Base-by-base conservation (phyloP, 2,888 invertebrate genomes). In the Digitonthophagus gazella region DNA sequence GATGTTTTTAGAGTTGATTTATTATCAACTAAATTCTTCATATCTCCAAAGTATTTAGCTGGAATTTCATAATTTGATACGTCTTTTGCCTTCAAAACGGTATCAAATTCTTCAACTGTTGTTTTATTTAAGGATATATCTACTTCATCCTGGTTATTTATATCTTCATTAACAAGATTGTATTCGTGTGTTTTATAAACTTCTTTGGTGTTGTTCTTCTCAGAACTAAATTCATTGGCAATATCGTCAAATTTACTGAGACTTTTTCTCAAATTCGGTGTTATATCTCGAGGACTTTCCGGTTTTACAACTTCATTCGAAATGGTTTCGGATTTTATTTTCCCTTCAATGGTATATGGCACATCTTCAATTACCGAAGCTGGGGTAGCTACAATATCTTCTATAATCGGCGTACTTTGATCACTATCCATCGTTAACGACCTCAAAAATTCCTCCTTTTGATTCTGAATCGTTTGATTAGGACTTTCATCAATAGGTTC, bases 401-500 rank as follows among this genome's bases (percentile, higher is more conserved):
- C 61, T 3, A 16, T 70, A 58, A 65, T 66, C 58, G 15, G 16
- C 19, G 57, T 6, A 22, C 20, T 55, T 57, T 66, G 65, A 16
- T 19, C 61, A 61, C 61, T 61, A 8, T 67, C 67, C 44, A 65
- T 66, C 3, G 73, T 72, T 16, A 72, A 65, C 14, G 73, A 73
- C 55, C 69, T 72, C 16, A 73, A 58, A 67, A 71, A 72, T 14
- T 67, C 57, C 6, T 65, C 65, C 22, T 73, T 73, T 56, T 44
- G 68, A 16, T 65, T 71, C 15, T 15, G 14, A 8, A 5, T 1
- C 8, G 66, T 55, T 44, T 65, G 55, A 64, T 73, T 72, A n/a
- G 72, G 71, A 54, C 73, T 73, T 64, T 72, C 72, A 64, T 73
- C 73, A 16, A 68, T 22, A 15, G 66, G 64, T 64, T 64, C 67